These are phyloP conservation scores for Pimephales promelas DNA, from an alignment of 2,113 vertebrate species.

Conservation along the genomic window DNA sequence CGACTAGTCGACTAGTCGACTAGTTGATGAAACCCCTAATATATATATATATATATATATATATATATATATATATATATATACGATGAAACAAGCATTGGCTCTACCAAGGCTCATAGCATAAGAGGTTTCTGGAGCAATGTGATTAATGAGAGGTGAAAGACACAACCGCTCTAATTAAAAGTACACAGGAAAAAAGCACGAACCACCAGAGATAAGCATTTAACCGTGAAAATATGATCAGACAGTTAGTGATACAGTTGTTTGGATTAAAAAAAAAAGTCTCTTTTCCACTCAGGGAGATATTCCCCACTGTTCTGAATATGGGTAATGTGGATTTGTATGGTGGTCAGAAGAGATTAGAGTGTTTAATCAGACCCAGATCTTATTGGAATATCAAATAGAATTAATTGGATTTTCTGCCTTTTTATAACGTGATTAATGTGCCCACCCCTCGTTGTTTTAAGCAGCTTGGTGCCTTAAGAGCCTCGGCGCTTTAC, in stretches of 20 bases:
- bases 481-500: slow-evolving; percentile 8
- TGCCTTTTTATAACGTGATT: slow-evolving; percentile 62
- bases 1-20: too few species aligned
- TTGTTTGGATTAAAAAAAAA: slow-evolving; percentile 61
- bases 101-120: not conserved
- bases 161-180: slow-evolving; percentile 65
- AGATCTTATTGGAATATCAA: slow-evolving; percentile 67
- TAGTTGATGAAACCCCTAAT: too few species aligned
- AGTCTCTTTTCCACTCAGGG: slow-evolving; percentile 10
- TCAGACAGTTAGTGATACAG: slow-evolving; percentile 67
- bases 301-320: slow-evolving; percentile 57
- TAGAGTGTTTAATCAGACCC: slow-evolving; percentile 65
- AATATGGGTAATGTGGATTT: slow-evolving; percentile 61
- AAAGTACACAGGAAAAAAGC: slow-evolving; percentile 52
- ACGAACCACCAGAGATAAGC: slow-evolving; percentile 55
- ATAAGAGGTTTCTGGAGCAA: slow-evolving; percentile 55
- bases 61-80: too few species aligned
- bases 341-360: slow-evolving; percentile 66
- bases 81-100: not conserved
- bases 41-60: too few species aligned
- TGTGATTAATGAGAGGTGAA: slow-evolving; percentile 66
- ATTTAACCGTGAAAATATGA: slow-evolving; percentile 68
- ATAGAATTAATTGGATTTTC: slow-evolving; percentile 71
- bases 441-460: slow-evolving; percentile 56
- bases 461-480: slow-evolving; percentile 50